Evolutionary conservation across 2,113 vertebrate species (phyloP).

Genomic region (Zingel zingel): DNA sequence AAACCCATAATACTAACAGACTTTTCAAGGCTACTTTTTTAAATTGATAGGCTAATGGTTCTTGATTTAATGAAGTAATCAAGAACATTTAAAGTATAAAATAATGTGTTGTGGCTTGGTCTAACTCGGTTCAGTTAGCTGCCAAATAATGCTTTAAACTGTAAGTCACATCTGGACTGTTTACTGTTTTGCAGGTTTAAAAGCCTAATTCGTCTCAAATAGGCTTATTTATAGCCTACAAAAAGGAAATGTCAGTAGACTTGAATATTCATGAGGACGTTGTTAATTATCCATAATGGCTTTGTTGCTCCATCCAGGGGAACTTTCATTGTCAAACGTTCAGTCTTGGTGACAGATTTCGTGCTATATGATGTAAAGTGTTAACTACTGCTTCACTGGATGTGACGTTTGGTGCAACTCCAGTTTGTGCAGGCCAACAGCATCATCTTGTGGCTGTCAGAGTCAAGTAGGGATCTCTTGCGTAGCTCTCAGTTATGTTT

Average conservation of each 20-base stretch:
- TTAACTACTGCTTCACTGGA: not conserved
- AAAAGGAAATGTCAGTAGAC: not conserved
- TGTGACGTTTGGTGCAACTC: not conserved
- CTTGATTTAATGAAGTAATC: not conserved
- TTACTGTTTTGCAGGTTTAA: not conserved
- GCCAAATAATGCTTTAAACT: not conserved
- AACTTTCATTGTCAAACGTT: not conserved
- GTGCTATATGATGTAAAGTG: no score
- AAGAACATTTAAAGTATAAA: not conserved
- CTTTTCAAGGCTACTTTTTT: not conserved
- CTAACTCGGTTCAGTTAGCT: not conserved
- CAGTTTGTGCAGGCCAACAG: slow-evolving; percentile 30
- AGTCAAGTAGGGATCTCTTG: not conserved
- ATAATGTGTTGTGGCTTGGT: not conserved
- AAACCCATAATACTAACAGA: not conserved
- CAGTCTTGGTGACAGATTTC: not conserved
- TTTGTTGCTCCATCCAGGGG: not conserved
- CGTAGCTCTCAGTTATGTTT: not conserved
- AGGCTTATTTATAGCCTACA: not conserved
- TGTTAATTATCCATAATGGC: not conserved
- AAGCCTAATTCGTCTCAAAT: not conserved
- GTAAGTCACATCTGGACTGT: not conserved
- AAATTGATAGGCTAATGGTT: not conserved
- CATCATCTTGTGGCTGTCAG: slow-evolving; percentile 49
- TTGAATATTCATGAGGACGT: not conserved